phyloP scores from a whole-genome alignment of 2,113 vertebrate species.

The Aleadryas rufinucha region DNA sequence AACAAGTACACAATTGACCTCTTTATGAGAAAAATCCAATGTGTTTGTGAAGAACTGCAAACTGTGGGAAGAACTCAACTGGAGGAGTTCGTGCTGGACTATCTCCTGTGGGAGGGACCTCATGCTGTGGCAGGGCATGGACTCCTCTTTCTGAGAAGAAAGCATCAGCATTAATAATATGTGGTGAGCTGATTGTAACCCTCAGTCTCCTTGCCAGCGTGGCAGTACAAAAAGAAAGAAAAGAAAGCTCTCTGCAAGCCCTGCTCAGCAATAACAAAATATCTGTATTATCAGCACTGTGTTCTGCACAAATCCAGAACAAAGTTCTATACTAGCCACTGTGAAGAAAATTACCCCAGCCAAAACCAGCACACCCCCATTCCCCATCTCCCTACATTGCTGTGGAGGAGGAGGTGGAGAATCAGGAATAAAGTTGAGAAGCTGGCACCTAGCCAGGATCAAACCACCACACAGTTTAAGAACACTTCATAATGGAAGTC shows the following conservation, averaged over 20 bases:
- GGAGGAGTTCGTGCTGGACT: not conserved
- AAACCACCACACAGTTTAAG: not conserved
- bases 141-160: not conserved
- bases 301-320: not conserved
- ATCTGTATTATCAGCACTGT: not conserved
- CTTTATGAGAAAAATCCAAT: not conserved
- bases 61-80: not conserved
- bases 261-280: not conserved
- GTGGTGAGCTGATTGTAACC: not conserved
- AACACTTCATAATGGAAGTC: not conserved
- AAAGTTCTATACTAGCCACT: not conserved
- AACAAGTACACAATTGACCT: not conserved
- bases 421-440: not conserved
- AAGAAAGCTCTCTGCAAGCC: not conserved
- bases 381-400: not conserved
- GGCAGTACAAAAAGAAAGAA: not conserved
- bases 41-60: not conserved
- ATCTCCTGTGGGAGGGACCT: rapidly evolving
- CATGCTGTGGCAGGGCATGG: not conserved
- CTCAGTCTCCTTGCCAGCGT: not conserved
- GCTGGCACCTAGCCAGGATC: not conserved
- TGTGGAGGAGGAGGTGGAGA: not conserved
- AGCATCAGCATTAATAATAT: not conserved
- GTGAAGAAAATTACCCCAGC: not conserved
- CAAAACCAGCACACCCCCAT: not conserved